phyloP scores from a whole-genome alignment of 2,888 invertebrate genomes.

The Aspidiotus destructor region DNA sequence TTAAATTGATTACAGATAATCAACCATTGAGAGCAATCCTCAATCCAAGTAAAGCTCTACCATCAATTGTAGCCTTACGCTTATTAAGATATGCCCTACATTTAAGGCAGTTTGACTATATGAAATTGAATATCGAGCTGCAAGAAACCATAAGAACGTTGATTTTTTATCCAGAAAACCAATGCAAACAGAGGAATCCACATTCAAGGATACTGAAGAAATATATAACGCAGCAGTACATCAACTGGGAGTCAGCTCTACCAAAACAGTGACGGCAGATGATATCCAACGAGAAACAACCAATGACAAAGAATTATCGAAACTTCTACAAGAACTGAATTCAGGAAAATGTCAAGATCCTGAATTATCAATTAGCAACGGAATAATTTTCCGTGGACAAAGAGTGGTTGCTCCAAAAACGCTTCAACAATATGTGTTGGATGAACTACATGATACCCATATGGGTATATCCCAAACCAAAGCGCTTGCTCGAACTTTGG shows the following conservation, averaged over 20 bases:
- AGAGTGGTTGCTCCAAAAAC: slow-evolving; percentile 34
- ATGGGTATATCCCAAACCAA: slow-evolving; percentile 39
- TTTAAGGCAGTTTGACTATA: slow-evolving; percentile 22
- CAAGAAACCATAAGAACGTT: slow-evolving; percentile 7
- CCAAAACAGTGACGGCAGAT: slow-evolving; percentile 7
- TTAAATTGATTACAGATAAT: too few species aligned
- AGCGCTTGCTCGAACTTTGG: slow-evolving; percentile 37
- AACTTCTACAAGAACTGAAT: slow-evolving; percentile 9
- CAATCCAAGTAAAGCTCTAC: too few species aligned
- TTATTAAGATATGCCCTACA: slow-evolving; percentile 33
- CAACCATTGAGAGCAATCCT: too few species aligned
- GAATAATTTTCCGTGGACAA: slow-evolving; percentile 31
- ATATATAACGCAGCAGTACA: not conserved
- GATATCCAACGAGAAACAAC: slow-evolving; percentile 26
- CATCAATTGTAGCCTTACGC: too few species aligned
- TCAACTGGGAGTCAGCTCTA: not conserved
- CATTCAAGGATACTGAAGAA: not conserved
- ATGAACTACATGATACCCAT: slow-evolving; percentile 38
- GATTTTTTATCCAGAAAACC: slow-evolving; percentile 20
- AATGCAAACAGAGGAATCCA: not conserved
- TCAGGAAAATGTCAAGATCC: slow-evolving; percentile 10
- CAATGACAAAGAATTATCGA: slow-evolving; percentile 6
- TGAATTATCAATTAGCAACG: slow-evolving; percentile 28
- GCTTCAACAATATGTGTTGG: slow-evolving; percentile 34
- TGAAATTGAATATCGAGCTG: slow-evolving; percentile 12